Evolutionary conservation across 37 sponge, comb jelly and placozoan genomes (phyloP), one percentile per base, ranked within the genome.

Genomic region (Aplysina aerophoba): DNA sequence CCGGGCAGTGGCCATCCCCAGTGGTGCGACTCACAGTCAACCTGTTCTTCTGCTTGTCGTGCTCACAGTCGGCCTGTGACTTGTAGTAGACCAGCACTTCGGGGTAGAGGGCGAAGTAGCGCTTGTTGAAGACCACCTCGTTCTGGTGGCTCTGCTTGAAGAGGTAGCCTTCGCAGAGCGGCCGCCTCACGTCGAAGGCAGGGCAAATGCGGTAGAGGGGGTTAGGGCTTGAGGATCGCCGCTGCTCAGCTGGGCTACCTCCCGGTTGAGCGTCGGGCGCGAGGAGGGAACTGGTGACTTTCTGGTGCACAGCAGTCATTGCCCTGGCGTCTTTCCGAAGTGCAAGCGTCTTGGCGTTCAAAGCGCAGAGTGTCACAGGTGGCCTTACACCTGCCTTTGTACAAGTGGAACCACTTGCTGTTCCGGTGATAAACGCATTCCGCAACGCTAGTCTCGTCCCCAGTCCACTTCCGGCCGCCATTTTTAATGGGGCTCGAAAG

Each of bases 31-130:
- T 78, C 39, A 90, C 94, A 72, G 54, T 59, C 8, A 94, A 44
- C 0, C 80, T 59, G 28, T 69, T 66, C 66, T 57, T 83, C 33
- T 36, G 55, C 36, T 27, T 36, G 68, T 91, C 91, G 11, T 57
- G 77, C 31, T 83, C 62, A 83, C 59, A 94, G 33, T 91, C 79
- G 0, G 81, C 37, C 41, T 85, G 86, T 0, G 59, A 79, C 22
- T 79, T 69, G 80, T 94, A 94, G 84, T 94, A 94, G 55, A 94
- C 87, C 62, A 94, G 81, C 39, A 80, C 14, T 22, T 44, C 84
- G 25, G 80, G 84, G 53, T 77, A 94, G 81, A 94, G 95, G 20
- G 78, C 92, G 55, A 91, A 91, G 67, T 74, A 94, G 27, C 95
- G 82, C 82, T 86, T 91, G 89, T 94, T 88, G 74, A 90, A 94